Percentiles rank a stretch among this genome's conserved stretches.
These are phyloP conservation scores for Tolmerus cingulatus DNA, from an alignment of 2,888 invertebrate genomes.

Conservation along the genomic window DNA sequence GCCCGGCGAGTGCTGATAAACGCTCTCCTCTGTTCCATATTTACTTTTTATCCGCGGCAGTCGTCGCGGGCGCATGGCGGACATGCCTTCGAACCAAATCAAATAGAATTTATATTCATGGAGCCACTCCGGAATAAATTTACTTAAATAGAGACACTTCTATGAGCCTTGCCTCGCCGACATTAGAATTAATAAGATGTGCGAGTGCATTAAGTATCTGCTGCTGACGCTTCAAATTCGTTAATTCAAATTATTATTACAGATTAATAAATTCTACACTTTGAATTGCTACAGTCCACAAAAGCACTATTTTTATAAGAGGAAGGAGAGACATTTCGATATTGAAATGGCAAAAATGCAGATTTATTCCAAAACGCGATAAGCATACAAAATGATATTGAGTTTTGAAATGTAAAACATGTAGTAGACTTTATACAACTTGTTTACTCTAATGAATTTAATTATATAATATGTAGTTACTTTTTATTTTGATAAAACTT, in stretches of 20 bases:
- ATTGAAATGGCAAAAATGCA: neutral
- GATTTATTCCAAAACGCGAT: neutral
- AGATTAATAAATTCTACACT: neutral
- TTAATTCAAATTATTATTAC: neutral
- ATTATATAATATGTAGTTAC: no score
- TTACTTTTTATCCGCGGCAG: neutral
- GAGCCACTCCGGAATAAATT: neutral
- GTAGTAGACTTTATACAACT: no score
- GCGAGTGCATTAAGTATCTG: neutral
- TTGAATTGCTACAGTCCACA: neutral
- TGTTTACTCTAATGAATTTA: no score
- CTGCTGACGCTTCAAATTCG: neutral
- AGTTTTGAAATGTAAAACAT: neutral
- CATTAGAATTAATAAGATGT: neutral
- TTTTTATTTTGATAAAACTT: neutral
- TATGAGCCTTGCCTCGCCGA: neutral
- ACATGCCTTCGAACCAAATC: neutral
- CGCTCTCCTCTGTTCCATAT: neutral
- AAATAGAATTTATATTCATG: neutral
- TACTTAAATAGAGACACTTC: neutral
- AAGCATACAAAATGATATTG: neutral
- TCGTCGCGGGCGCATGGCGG: neutral
- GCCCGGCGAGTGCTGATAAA: neutral
- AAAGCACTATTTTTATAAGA: neutral
- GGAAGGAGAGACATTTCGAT: neutral